These are phyloP conservation scores for Dynastes tityus DNA, from an alignment of 2,888 invertebrate species.

Conservation along the genomic window DNA sequence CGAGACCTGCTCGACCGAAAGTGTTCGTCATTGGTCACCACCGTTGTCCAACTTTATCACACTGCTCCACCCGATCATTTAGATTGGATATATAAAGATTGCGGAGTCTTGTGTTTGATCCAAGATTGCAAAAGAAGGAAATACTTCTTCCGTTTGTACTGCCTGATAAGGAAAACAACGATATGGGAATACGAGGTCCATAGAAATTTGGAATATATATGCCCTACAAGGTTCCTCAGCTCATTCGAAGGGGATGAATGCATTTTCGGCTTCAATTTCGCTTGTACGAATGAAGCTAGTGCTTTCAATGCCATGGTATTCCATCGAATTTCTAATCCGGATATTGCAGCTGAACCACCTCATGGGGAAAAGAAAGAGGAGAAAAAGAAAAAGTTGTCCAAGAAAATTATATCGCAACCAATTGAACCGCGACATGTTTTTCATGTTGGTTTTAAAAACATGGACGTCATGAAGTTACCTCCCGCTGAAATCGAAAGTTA, in stretches of 20 bases:
- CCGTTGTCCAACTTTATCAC: conserved; percentile 23
- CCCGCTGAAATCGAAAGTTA: conserved; percentile 33
- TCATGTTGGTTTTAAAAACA: conserved; percentile 36
- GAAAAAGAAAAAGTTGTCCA: conserved; percentile 6
- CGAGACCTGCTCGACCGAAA: not conserved
- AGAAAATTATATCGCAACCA: conserved; percentile 20
- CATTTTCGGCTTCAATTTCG: conserved; percentile 35
- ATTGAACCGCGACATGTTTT: conserved; percentile 33
- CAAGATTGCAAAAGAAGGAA: conserved; percentile 10
- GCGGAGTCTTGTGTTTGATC: conserved; percentile 28
- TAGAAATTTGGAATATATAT: conserved; percentile 14
- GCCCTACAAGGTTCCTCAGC: conserved; percentile 9
- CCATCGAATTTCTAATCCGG: conserved; percentile 4
- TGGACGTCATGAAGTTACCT: conserved; percentile 20
- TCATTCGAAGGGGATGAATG: conserved; percentile 34
- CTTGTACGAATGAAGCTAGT: not conserved
- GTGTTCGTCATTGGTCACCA: conserved; percentile 21
- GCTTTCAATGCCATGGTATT: conserved; percentile 9
- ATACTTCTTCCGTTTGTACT: conserved; percentile 32
- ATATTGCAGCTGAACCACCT: not conserved
- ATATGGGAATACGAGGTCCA: conserved; percentile 23
- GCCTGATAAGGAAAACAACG: conserved; percentile 20
- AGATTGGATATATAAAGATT: conserved; percentile 41
- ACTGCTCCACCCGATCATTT: conserved; percentile 29
- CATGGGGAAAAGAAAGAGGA: not conserved